phyloP scores from a whole-genome alignment of 1,140 invertebrate species.

The Drosophila ercepeae region DNA sequence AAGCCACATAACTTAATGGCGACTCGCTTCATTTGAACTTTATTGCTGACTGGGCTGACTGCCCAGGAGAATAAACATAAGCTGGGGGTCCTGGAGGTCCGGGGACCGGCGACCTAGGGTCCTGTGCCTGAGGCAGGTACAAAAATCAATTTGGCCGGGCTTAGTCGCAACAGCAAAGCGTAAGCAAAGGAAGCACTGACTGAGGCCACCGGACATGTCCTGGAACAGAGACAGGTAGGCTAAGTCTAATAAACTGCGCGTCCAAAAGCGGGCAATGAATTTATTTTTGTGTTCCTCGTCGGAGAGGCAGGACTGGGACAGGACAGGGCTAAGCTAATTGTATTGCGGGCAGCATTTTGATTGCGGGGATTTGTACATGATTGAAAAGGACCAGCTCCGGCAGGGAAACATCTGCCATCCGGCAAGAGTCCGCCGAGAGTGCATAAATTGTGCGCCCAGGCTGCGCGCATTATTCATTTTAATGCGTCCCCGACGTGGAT shows the following conservation, averaged over 20 bases:
- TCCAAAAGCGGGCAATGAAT: conserved; percentile 59
- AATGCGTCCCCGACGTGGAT: conserved; percentile 63
- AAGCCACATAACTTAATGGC: conserved; percentile 79
- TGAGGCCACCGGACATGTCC: background rate
- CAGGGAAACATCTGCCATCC: conserved; percentile 46
- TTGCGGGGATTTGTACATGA: conserved; percentile 79
- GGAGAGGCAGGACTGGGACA: background rate
- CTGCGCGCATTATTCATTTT: conserved; percentile 80
- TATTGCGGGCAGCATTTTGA: conserved; percentile 73
- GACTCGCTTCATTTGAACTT: conserved; percentile 77
- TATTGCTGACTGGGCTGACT: conserved; percentile 53
- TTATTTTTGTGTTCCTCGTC: conserved; percentile 52
- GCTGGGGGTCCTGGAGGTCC: conserved; percentile 5
- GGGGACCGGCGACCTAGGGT: background rate
- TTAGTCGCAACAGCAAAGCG: conserved; percentile 76
- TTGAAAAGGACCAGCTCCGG: conserved; percentile 60
- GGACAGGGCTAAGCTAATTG: conserved; percentile 62
- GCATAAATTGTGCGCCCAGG: conserved; percentile 73
- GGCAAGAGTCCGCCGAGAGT: conserved; percentile 39
- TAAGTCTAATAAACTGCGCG: conserved; percentile 79
- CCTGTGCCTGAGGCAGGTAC: background rate
- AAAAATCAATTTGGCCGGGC: conserved; percentile 78
- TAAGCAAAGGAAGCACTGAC: conserved; percentile 34
- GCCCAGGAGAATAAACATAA: conserved; percentile 44
- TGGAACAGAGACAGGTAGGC: conserved; percentile 24